Evolutionary conservation across 2,797 vertebrate species (phyloP), one percentile per base, ranked within the genome.

Genomic region (Megalops cyprinoides): DNA sequence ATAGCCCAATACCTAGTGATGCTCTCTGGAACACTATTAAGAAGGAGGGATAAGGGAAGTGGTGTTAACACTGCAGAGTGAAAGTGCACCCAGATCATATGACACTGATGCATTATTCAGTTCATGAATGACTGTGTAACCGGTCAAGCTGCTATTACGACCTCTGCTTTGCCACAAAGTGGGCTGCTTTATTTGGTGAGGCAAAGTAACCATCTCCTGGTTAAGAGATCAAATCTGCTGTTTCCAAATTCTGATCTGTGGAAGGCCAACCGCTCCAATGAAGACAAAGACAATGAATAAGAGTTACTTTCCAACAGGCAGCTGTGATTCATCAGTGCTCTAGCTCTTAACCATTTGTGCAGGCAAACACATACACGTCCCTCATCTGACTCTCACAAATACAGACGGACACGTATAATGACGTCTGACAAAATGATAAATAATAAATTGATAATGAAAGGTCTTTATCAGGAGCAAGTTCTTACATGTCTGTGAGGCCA

Each of bases 381-480:
- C 67, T 71, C 37, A n/a, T 18, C 34, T 39, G 18, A 69, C 34
- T 39, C 37, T 15, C 15, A 69, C 18, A 37, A 37, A 71, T 67
- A 71, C 37, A n/a, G n/a, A n/a, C n/a, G n/a, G n/a, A n/a, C n/a
- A 15, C 18, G 58, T 28, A 20, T 20, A 37, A 18, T 23, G 67
- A 18, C 5, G 3, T 18, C 8, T 44, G 20, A 44, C 9, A 8
- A 71, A 18, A 44, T 44, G 37, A 44, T 20, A 37, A 44, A n/a
- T 42, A 23, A 71, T 71, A 62, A 62, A 28, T 62, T 62, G 0
- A 18, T 42, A 1, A 44, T 77, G 4, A 23, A 37, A 46, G 42
- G 34, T 7, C 0, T 25, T 77, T 42, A 25, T 67, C 42, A 65
- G 25, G 55, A 51, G 42, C 80, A 81, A 77, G 80, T 81, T 49